phyloP scores from a whole-genome alignment of 35 echinoderm and acorn worm genomes.

The Lytechinus variegatus region DNA sequence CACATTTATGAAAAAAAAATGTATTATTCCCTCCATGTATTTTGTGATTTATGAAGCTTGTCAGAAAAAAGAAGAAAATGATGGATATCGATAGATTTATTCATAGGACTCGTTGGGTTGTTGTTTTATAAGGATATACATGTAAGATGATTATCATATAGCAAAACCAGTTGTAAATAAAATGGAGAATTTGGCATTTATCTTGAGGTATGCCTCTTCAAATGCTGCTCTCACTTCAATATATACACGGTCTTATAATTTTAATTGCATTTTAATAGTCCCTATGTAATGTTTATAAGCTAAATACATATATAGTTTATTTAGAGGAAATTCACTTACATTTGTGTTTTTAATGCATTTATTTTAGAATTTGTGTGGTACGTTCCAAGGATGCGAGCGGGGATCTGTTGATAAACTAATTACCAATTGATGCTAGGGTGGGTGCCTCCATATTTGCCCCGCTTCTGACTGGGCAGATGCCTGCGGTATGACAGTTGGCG shows the following conservation, averaged over 20 bases:
- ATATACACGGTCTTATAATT: no score
- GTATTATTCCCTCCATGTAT: background rate
- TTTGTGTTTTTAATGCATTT: background rate
- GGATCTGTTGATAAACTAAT: background rate
- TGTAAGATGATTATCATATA: background rate
- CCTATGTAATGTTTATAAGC: no score
- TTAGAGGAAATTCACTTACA: no score
- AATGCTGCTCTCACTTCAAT: no score
- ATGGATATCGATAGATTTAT: background rate
- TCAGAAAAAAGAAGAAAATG: background rate
- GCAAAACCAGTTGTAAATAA: background rate
- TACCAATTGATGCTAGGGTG: background rate
- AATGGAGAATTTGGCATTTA: background rate
- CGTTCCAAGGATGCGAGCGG: background rate
- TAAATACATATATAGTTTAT: no score
- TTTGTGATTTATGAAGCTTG: background rate
- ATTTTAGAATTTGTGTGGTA: background rate
- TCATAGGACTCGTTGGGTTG: background rate
- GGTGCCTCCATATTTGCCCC: background rate
- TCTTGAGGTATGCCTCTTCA: no score
- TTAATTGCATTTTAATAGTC: no score
- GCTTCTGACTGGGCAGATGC: background rate
- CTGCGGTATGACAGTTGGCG: background rate
- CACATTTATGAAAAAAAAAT: background rate
- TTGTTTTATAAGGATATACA: background rate